These are phyloP conservation scores for Auanema sp. DNA, from an alignment of 2,888 invertebrate genomes.

Conservation along the genomic window DNA sequence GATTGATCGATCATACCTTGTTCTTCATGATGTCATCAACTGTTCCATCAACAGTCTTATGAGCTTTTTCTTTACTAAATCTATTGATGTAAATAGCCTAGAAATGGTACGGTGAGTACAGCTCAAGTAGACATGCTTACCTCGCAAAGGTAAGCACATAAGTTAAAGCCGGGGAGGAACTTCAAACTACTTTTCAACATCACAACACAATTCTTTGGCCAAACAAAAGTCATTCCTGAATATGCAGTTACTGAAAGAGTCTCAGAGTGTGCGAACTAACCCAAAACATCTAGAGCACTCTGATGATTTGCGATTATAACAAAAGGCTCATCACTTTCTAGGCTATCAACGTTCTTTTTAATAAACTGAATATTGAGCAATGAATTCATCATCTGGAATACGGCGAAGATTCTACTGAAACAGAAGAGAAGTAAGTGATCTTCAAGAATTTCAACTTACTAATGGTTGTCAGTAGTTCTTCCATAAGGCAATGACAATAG, in stretches of 20 bases:
- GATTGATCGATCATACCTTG: constrained; percentile 24
- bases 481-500: constrained; percentile 34
- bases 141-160: constrained; percentile 51
- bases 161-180: constrained; percentile 60
- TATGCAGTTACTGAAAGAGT: not conserved
- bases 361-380: constrained; percentile 32
- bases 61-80: constrained; percentile 45
- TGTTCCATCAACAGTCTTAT: constrained; percentile 45
- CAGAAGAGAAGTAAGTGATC: not conserved
- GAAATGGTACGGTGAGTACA: not conserved
- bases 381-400: constrained; percentile 33
- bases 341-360: constrained; percentile 30
- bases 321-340: constrained; percentile 38
- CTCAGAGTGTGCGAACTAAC: constrained; percentile 28
- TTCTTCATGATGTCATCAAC: constrained; percentile 39
- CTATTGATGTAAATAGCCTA: constrained; percentile 48
- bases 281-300: constrained; percentile 57
- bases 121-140: constrained; percentile 5
- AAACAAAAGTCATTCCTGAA: constrained; percentile 50
- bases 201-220: constrained; percentile 59
- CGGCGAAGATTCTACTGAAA: constrained; percentile 43
- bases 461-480: constrained; percentile 39
- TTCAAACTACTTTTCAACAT: constrained; percentile 60
- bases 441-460: constrained; percentile 25
- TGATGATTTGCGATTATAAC: constrained; percentile 63